Evolutionary conservation across 2,888 invertebrate species (phyloP), one percentile per base, ranked within the genome.

Genomic region (Hemicrepidius hirtus): DNA sequence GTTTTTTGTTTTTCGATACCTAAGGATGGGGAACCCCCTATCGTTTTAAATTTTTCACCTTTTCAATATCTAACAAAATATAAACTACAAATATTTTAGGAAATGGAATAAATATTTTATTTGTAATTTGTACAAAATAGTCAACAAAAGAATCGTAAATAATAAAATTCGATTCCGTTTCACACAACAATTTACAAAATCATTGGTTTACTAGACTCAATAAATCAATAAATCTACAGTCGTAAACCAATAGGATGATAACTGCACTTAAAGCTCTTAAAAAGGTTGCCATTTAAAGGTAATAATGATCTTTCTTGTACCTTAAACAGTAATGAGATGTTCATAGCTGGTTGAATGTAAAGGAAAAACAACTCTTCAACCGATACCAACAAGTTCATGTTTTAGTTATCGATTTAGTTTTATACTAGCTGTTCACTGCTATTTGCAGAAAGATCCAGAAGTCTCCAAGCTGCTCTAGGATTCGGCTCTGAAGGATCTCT

Each of bases 381-480:
- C 41, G 3, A 32, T 16, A 10, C 24, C 21, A 50, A n/a, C 24
- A 24, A 24, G 24, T 24, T 13, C 55, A 35, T 1, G 12, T 49
- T 53, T 55, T 21, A 24, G 20, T 13, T 50, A 28, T 20, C 7
- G 6, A 41, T 40, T 60, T n/a, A 60, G 3, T 18, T 62, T 87
- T 93, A 95, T 80, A 95, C 93, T 81, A 95, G 90, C 85, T 96
- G 96, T 87, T 96, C 96, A 72, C 92, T 92, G 84, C 95, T 95
- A 79, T 91, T 95, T 0, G 95, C 95, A 7, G 95, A 95, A 21
- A 96, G 85, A 84, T 99, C 99, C 69, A 99, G 89, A 46, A 99
- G 88, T 84, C 97, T 91, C 99, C 99, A 99, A 0, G 99, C 99
- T 0, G 98, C 95, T 80, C 93, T 93, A 0, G 99, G 95, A 88